These are phyloP conservation scores for Metacarcinus magister DNA, from an alignment of 2,888 invertebrate species.

Conservation along the genomic window DNA sequence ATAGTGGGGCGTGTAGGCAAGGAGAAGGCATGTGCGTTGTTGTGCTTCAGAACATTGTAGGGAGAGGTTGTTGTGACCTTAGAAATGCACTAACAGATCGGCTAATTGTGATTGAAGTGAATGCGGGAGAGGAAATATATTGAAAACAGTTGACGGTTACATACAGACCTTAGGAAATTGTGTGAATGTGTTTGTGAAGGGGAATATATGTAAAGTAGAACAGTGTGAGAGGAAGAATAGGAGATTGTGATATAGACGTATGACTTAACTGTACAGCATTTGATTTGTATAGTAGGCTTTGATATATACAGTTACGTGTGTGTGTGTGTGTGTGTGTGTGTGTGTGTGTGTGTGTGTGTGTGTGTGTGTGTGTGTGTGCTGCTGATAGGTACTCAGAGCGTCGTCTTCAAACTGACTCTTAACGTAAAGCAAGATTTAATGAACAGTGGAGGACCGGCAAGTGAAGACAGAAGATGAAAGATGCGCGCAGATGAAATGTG, in stretches of 20 bases:
- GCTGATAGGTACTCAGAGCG: too few relatives aligned
- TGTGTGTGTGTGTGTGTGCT: background rate
- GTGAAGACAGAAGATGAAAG: slow-evolving; percentile 26
- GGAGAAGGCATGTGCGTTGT: background rate
- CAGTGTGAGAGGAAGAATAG: too few relatives aligned
- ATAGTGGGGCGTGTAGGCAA: background rate
- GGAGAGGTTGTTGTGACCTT: background rate
- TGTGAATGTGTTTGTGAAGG: background rate
- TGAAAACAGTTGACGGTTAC: background rate
- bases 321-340: background rate
- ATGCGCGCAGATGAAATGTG: background rate
- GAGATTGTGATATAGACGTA: too few relatives aligned
- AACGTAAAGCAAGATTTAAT: background rate
- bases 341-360: slow-evolving; percentile 10
- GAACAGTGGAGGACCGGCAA: background rate
- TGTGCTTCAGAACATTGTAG: background rate
- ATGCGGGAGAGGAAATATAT: background rate
- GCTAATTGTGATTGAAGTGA: background rate
- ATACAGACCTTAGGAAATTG: background rate
- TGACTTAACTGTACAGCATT: too few relatives aligned
- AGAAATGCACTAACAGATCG: background rate
- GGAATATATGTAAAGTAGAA: too few relatives aligned
- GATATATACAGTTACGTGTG: too few relatives aligned
- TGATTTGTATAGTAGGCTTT: too few relatives aligned
- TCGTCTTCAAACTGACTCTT: background rate